Percentiles rank a stretch among this genome's conserved stretches.
Evolutionary conservation across 2,113 vertebrate genomes (phyloP).

Genomic region (Thalassarche chlororhynchos): DNA sequence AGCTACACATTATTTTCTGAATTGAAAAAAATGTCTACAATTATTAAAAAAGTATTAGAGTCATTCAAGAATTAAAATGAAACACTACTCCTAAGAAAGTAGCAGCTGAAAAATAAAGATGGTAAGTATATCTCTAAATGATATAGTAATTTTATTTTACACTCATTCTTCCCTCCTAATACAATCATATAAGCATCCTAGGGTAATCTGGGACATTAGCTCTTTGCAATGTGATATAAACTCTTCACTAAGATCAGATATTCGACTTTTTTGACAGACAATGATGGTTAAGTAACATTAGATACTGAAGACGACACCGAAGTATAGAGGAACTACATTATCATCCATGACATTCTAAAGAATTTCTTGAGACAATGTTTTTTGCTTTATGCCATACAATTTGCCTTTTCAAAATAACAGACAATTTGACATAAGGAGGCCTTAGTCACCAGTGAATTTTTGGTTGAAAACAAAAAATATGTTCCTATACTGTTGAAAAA

Average conservation of each 20-base stretch:
- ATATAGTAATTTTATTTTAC: not conserved
- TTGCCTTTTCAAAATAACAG: not conserved
- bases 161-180: not conserved
- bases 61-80: not conserved
- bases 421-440: not conserved
- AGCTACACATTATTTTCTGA: not conserved
- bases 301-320: not conserved
- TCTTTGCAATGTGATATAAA: not conserved
- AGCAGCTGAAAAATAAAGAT: not conserved
- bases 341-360: not conserved
- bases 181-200: not conserved
- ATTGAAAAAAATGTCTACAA: not conserved
- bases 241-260: not conserved
- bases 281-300: not conserved
- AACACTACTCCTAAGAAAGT: not conserved
- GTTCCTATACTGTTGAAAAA: not conserved
- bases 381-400: not conserved
- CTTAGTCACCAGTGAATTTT: not conserved
- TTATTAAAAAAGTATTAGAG: not conserved
- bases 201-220: not conserved
- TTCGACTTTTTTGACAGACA: not conserved
- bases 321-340: not conserved
- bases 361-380: not conserved
- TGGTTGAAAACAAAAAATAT: not conserved
- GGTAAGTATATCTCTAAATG: not conserved